Base-by-base conservation (phyloP, 2,888 invertebrate genomes). In the Amblyjoppa fuscipennis region DNA sequence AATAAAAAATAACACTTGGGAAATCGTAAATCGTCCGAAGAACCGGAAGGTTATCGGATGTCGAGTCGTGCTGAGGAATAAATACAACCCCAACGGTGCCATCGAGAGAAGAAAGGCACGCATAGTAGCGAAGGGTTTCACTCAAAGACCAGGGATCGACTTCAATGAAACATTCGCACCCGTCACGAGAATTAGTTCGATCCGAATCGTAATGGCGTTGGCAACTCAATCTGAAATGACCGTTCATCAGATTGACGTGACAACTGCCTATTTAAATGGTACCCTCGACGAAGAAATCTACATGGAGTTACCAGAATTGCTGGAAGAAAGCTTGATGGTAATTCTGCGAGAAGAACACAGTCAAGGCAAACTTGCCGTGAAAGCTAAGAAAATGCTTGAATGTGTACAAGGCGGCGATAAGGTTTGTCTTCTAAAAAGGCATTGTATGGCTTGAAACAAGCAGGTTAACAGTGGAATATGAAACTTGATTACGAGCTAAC, bases 201-300 rank as follows among this genome's bases (percentile, higher is more conserved):
- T 91, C 53, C 82, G 90, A 64, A 34, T 89, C 2, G 16, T 90
- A 41, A 69, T 87, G 51, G 88, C 89, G 5, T 49, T 90, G 7
- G 88, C 89, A 28, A 88, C 85, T 34, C 74, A 83, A 71, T 49
- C 83, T 9, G 73, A 76, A 11, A 83, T 90, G 83, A 51, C 82
- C 20, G 81, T 91, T 1, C 31, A 84, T 68, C 90, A 91, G 25
- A 76, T 89, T 45, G 90, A 91, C 61, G 82, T 91, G 3, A 84
- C 82, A 7, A 87, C 88, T 2, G 89, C 90, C 0, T 90, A 87
- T 75, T 64, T 91, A 11, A 89, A 89, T 51, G 90, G 90, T 41
- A 68, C 61, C 3, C 31, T 90, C 9, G 74, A 88, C 13, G 89
- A 90, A 51, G 77, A 84, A 28, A 77, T 89, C 4, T 87, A 78